Percentiles rank a stretch among this genome's conserved stretches.
Evolutionary conservation across 1,140 invertebrate species (phyloP).

Genomic region (Hormaphis cornu): DNA sequence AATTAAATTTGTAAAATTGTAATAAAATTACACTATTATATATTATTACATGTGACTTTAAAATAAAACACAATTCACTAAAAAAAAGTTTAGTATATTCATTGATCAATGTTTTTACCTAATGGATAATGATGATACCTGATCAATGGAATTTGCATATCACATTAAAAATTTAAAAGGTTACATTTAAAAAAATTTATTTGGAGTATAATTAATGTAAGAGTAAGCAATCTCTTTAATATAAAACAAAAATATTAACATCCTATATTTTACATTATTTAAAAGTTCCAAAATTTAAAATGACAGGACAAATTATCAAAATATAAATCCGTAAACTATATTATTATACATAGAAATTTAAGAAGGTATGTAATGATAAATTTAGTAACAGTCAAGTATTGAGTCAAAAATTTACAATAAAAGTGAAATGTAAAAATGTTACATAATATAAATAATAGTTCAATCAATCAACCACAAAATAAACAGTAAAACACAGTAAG

Average conservation of each 20-base stretch:
- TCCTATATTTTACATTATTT: no score
- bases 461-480: not conserved
- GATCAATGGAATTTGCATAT: no score
- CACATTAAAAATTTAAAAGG: no score
- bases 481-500: not conserved
- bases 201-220: not conserved
- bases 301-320: not conserved
- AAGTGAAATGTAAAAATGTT: not conserved
- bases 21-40: no score
- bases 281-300: not conserved
- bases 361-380: not conserved
- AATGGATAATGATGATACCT: no score
- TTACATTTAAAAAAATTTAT: no score
- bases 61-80: no score
- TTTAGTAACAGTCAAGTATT: not conserved
- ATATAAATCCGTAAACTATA: slow-evolving; percentile 2
- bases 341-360: not conserved
- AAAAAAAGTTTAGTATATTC: no score
- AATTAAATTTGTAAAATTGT: no score
- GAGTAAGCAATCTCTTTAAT: not conserved
- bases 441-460: slow-evolving; percentile 1
- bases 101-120: no score
- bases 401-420: not conserved
- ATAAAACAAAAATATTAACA: not conserved
- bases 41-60: no score